Conservation (phyloP, 2,797 vertebrate genomes). For the Tolypeutes matacus region DNA sequence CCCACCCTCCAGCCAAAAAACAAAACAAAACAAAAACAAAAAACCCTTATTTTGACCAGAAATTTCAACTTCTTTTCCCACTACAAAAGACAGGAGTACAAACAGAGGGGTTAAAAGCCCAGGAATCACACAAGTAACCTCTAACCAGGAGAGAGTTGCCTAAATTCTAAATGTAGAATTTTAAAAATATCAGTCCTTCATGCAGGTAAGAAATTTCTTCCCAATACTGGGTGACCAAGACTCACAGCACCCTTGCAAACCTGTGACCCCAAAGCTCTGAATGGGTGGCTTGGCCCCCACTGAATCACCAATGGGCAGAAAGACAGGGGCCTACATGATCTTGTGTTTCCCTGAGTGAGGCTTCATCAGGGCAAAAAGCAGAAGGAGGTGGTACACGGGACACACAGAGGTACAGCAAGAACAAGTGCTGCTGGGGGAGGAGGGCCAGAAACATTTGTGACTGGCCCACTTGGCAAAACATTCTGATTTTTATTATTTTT, state of each 20-base stretch:
- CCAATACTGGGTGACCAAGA: not conserved
- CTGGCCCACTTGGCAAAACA: not conserved
- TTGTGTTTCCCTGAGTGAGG: not conserved
- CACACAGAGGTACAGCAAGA: rapidly evolving
- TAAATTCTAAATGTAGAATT: not conserved
- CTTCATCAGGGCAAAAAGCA: not conserved
- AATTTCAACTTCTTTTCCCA: not conserved
- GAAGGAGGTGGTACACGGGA: rapidly evolving
- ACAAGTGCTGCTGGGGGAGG: not conserved
- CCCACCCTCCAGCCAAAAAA: not conserved
- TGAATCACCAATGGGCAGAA: not conserved
- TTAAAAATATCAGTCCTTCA: not conserved
- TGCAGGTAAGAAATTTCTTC: not conserved
- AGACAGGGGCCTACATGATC: not conserved
- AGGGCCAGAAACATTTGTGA: not conserved
- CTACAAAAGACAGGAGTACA: not conserved
- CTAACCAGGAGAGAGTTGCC: not conserved
- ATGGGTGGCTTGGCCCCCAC: not conserved
- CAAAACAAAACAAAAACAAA: too few species aligned
- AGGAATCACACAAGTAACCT: not conserved
- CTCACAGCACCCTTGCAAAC: rapidly evolving
- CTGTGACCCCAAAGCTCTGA: not conserved
- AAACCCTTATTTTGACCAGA: not conserved
- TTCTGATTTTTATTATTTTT: not conserved
- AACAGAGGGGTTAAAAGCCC: not conserved